phyloP scores from a whole-genome alignment of 1,140 invertebrate genomes.

The Orius insidiosus region DNA sequence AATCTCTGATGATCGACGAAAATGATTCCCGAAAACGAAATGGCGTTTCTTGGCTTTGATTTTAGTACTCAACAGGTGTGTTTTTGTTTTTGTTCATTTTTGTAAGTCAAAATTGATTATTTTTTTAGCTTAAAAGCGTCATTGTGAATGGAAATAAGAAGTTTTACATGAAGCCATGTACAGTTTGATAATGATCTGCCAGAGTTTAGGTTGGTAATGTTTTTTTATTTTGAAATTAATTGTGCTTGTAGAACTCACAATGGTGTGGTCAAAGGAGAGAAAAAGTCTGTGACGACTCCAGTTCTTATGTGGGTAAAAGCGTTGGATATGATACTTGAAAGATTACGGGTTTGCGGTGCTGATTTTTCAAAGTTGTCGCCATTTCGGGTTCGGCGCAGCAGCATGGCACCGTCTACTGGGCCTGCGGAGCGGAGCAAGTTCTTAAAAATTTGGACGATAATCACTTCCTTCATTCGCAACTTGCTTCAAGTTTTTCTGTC shows the following conservation, averaged over 20 bases:
- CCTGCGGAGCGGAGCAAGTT: slow-evolving; percentile 44
- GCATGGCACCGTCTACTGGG: slow-evolving; percentile 94
- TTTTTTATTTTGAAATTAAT: slow-evolving; percentile 8
- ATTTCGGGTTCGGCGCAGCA: slow-evolving; percentile 86
- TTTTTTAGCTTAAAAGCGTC: slow-evolving; percentile 73
- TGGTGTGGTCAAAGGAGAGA: slow-evolving; percentile 46
- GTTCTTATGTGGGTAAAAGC: slow-evolving; percentile 91
- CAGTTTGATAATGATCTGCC: slow-evolving; percentile 80
- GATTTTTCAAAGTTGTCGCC: slow-evolving; percentile 66
- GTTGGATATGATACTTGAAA: slow-evolving; percentile 76
- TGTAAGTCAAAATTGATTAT: slow-evolving; percentile 13
- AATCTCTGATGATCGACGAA: too few species aligned
- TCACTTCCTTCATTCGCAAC: slow-evolving; percentile 67
- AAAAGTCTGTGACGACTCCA: slow-evolving; percentile 55
- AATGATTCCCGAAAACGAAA: slow-evolving; percentile 6
- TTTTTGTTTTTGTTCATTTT: slow-evolving; percentile 18
- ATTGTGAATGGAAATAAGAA: slow-evolving; percentile 53
- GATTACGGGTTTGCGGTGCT: slow-evolving; percentile 57
- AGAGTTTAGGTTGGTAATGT: slow-evolving; percentile 58
- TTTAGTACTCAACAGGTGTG: slow-evolving; percentile 63
- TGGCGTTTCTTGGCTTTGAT: slow-evolving; percentile 50
- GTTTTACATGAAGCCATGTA: slow-evolving; percentile 63
- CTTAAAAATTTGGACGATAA: slow-evolving; percentile 48
- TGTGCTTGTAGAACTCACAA: slow-evolving; percentile 47
- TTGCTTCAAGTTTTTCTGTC: slow-evolving; percentile 58